Evolutionary conservation across 2,888 invertebrate species (phyloP).

Genomic region (Cataglyphis altisquamis): DNA sequence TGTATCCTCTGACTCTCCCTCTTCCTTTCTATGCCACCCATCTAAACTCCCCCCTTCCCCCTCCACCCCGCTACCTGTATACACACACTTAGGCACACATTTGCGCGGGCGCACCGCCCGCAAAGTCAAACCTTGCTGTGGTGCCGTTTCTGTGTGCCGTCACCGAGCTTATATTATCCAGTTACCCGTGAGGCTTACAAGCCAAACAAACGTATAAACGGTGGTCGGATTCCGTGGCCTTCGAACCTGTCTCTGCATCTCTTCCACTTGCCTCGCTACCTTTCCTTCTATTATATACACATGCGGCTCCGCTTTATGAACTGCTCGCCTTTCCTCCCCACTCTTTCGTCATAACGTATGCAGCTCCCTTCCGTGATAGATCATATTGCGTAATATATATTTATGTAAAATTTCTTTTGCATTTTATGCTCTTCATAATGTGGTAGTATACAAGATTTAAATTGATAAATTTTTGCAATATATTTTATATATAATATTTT

Average conservation of each 20-base stretch:
- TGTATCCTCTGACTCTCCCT: constrained; percentile 70
- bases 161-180: constrained; percentile 80
- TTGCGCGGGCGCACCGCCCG: constrained; percentile 70
- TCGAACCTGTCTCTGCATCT: constrained; percentile 47
- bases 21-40: constrained; percentile 58
- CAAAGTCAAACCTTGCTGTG: constrained; percentile 77
- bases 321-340: constrained; percentile 11
- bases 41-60: constrained; percentile 7
- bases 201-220: constrained; percentile 81
- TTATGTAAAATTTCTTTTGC: not conserved
- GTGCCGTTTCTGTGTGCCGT: constrained; percentile 61
- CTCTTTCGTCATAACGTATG: not conserved
- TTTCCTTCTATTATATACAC: constrained; percentile 8
- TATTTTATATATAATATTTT: not conserved
- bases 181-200: constrained; percentile 80
- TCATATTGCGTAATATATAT: not conserved
- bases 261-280: constrained; percentile 30
- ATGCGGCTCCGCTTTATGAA: constrained; percentile 21
- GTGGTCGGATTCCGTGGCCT: constrained; percentile 71
- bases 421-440: too few relatives aligned
- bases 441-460: not conserved
- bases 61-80: constrained; percentile 62
- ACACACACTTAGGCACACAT: constrained; percentile 76
- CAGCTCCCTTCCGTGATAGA: not conserved
- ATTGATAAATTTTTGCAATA: not conserved